phyloP scores from a whole-genome alignment of 2,888 invertebrate genomes.

The Eutolmus rufibarbis region DNA sequence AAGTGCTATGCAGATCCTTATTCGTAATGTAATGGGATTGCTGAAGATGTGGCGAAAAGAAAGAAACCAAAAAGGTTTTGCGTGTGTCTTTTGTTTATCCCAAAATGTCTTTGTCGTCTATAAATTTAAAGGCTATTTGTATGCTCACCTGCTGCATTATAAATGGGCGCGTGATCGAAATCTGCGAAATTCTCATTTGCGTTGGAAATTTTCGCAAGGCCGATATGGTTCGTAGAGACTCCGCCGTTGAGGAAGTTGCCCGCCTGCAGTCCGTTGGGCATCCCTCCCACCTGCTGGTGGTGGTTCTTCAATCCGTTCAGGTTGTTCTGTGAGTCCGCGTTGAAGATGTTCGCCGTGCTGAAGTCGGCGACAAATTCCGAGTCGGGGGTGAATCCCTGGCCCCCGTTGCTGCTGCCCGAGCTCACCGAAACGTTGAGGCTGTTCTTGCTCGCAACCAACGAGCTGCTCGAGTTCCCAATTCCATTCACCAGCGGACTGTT shows the following conservation, averaged over 20 bases:
- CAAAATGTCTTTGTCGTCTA: not conserved
- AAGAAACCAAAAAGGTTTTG: not conserved
- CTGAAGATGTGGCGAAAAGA: not conserved
- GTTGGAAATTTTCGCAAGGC: slow-evolving; percentile 43
- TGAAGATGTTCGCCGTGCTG: slow-evolving; percentile 75
- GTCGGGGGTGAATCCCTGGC: slow-evolving; percentile 59
- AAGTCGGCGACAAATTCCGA: slow-evolving; percentile 75
- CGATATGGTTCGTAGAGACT: slow-evolving; percentile 36
- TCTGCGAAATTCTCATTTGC: slow-evolving; percentile 70
- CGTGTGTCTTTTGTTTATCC: not conserved
- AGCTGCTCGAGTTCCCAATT: slow-evolving; percentile 43
- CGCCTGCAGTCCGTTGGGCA: slow-evolving; percentile 40
- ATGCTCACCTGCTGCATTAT: slow-evolving; percentile 66
- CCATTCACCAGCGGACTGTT: slow-evolving; percentile 52
- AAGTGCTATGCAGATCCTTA: not conserved
- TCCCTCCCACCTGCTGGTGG: not conserved
- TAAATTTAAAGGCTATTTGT: slow-evolving; percentile 42
- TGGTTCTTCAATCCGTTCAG: slow-evolving; percentile 43
- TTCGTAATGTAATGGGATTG: not conserved
- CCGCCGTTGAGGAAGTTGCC: slow-evolving; percentile 7
- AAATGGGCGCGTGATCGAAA: slow-evolving; percentile 76
- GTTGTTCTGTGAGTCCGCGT: slow-evolving; percentile 64
- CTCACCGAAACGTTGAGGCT: slow-evolving; percentile 41
- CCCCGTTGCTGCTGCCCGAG: slow-evolving; percentile 10
- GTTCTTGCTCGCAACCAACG: slow-evolving; percentile 43